These are phyloP conservation scores for Nibea coibor DNA, from an alignment of 2,113 vertebrate genomes.

Conservation along the genomic window DNA sequence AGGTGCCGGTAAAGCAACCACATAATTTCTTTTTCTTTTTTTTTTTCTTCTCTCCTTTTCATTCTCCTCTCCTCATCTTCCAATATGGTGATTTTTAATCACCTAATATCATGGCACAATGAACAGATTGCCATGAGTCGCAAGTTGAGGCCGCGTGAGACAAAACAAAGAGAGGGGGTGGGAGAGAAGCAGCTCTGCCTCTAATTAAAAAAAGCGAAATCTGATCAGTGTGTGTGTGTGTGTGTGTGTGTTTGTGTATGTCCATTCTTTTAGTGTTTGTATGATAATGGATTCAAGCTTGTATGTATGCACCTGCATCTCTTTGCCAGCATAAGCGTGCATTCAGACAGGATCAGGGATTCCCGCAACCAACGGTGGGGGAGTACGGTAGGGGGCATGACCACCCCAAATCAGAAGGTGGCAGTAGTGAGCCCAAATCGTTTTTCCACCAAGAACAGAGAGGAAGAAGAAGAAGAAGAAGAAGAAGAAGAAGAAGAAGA, in stretches of 20 bases:
- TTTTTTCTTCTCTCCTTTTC: conserved; percentile 39
- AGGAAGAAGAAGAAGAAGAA: too few species aligned
- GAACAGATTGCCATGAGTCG: conserved; percentile 76
- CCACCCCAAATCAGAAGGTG: too few species aligned
- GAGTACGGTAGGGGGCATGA: too few species aligned
- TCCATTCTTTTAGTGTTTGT: conserved; percentile 17
- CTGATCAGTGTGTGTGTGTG: conserved; percentile 51
- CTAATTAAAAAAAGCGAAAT: conserved; percentile 75
- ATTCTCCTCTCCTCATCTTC: conserved; percentile 61
- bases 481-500: too few species aligned
- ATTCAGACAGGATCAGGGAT: too few species aligned
- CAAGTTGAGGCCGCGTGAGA: conserved; percentile 64
- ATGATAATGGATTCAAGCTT: not conserved
- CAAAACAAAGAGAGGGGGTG: conserved; percentile 60
- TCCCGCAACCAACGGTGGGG: too few species aligned
- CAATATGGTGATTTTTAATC: conserved; percentile 81
- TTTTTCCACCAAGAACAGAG: too few species aligned
- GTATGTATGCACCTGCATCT: conserved; percentile 31
- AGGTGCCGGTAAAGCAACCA: conserved; percentile 53
- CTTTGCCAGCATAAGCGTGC: not conserved
- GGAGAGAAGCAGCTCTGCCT: conserved; percentile 33
- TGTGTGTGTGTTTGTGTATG: not conserved
- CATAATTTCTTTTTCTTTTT: conserved; percentile 14
- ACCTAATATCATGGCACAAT: conserved; percentile 83
- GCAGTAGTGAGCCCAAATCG: too few species aligned